These are phyloP conservation scores for Chalcosyrphus nemorum DNA, from an alignment of 2,888 invertebrate genomes.

Conservation along the genomic window DNA sequence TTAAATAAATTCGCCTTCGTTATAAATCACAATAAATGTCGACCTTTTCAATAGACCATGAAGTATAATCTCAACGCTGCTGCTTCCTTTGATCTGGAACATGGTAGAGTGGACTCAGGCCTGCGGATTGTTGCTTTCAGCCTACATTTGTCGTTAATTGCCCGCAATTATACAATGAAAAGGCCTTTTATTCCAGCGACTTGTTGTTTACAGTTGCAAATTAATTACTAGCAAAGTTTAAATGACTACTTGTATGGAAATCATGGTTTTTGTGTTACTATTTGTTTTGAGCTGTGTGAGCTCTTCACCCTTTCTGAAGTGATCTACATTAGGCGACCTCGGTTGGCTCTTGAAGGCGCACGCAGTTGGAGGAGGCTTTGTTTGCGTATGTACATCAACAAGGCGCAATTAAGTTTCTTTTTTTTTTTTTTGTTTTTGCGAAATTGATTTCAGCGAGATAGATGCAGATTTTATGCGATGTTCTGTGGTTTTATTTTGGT, in stretches of 20 bases:
- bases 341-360: constrained; percentile 12
- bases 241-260: constrained; percentile 24
- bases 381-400: constrained; percentile 15
- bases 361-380: constrained; percentile 35
- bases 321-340: constrained; percentile 33
- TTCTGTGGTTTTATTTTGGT: neutral
- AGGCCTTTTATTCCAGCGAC: constrained; percentile 26
- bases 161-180: constrained; percentile 64
- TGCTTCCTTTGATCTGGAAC: constrained; percentile 40
- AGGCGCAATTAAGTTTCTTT: constrained; percentile 48
- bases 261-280: neutral
- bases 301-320: constrained; percentile 33
- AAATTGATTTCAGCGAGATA: constrained; percentile 43
- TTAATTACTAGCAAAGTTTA: constrained; percentile 57
- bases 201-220: constrained; percentile 67
- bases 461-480: constrained; percentile 33
- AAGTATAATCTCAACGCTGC: constrained; percentile 36
- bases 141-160: constrained; percentile 63
- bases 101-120: neutral
- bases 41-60: constrained; percentile 36
- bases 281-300: neutral
- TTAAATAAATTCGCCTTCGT: constrained; percentile 20
- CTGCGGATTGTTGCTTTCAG: constrained; percentile 38
- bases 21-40: constrained; percentile 61
- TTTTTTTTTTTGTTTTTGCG: constrained; percentile 4